These are phyloP conservation scores for Cydia splendana DNA, from an alignment of 1,140 invertebrate species.

Conservation along the genomic window DNA sequence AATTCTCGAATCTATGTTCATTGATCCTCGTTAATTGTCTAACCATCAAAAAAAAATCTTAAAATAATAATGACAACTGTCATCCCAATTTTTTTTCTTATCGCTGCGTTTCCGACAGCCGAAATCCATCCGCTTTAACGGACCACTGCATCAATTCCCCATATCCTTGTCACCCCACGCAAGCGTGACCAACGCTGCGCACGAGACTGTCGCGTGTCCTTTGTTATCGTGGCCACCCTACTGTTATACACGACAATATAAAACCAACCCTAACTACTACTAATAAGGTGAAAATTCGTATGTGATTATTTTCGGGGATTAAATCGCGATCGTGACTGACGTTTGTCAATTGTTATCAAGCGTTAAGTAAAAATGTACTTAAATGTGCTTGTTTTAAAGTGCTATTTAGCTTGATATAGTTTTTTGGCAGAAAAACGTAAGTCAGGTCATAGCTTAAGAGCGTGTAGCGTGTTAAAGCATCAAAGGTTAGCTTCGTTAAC, in stretches of 20 bases:
- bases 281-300: background rate
- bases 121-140: background rate
- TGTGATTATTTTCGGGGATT: background rate
- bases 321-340: background rate
- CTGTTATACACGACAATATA: background rate
- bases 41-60: background rate
- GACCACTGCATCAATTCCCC: conserved; percentile 3
- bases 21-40: too few species aligned
- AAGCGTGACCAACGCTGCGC: background rate
- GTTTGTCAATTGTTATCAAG: background rate
- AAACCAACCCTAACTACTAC: background rate
- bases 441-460: background rate
- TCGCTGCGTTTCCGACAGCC: background rate
- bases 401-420: background rate
- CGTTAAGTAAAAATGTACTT: background rate
- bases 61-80: background rate
- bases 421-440: background rate
- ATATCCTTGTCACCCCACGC: conserved; percentile 16
- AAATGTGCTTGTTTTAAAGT: background rate
- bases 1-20: too few species aligned
- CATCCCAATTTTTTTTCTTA: background rate
- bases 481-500: background rate
- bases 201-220: background rate
- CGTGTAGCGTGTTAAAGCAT: background rate
- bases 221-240: background rate